Percentiles rank a stretch among this genome's conserved stretches.
Conservation (phyloP, 1,140 invertebrate genomes). For the Cepaea nemoralis region DNA sequence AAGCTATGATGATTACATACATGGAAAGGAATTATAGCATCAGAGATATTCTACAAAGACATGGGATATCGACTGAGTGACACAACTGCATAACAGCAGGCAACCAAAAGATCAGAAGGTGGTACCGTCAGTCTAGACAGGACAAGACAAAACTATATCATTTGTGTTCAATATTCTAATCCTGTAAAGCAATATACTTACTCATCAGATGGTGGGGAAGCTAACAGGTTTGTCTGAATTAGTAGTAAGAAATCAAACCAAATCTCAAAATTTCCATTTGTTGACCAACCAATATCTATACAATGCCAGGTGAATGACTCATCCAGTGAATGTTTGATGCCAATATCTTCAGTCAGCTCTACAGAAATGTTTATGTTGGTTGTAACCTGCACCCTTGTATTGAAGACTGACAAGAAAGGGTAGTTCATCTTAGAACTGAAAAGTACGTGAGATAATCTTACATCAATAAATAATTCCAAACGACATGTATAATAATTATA, state of each 20-base stretch:
- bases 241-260: neutral
- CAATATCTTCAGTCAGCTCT: neutral
- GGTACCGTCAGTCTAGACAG: no score
- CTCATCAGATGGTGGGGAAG: neutral
- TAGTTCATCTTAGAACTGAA: neutral
- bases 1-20: no score
- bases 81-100: no score
- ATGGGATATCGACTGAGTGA: no score
- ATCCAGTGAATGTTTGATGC: slow-evolving; percentile 1
- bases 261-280: neutral
- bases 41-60: no score
- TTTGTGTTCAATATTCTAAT: no score
- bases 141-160: no score
- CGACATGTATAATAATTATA: no score
- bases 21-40: no score
- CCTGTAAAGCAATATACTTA: slow-evolving; percentile 1
- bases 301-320: neutral
- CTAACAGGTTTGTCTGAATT: neutral
- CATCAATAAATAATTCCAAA: no score
- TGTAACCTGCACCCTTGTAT: neutral
- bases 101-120: no score
- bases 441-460: no score
- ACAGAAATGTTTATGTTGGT: neutral
- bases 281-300: neutral
- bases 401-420: neutral